phyloP scores from a whole-genome alignment of 2,888 invertebrate genomes.

The Enchytraeus crypticus region DNA sequence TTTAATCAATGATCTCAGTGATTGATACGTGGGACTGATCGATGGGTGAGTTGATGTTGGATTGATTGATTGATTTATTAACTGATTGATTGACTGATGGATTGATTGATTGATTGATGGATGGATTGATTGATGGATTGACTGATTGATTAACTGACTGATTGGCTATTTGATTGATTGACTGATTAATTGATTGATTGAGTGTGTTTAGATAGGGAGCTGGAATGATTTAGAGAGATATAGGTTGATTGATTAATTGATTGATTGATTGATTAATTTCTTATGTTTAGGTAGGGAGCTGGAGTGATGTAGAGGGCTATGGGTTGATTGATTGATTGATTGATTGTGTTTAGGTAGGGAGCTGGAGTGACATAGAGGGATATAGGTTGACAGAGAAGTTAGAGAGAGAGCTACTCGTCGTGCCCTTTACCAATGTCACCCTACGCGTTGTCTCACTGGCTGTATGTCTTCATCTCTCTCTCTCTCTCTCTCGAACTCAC shows the following conservation, averaged over 20 bases:
- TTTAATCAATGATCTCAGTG: too few relatives aligned
- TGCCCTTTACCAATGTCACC: neutral
- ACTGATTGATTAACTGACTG: too few relatives aligned
- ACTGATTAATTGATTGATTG: too few relatives aligned
- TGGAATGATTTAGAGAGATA: neutral
- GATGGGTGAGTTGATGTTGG: too few relatives aligned
- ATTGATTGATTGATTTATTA: too few relatives aligned
- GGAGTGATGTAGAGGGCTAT: neutral
- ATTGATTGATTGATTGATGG: too few relatives aligned
- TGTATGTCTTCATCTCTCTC: neutral
- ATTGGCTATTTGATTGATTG: too few relatives aligned
- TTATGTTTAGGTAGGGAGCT: neutral
- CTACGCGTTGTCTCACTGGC: neutral
- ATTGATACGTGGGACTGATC: too few relatives aligned
- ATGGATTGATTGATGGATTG: too few relatives aligned
- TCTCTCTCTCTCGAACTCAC: too few relatives aligned
- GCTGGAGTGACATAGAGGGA: slow-evolving; percentile 30
- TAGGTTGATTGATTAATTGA: neutral
- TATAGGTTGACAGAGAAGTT: slow-evolving; percentile 32
- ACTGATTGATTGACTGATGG: too few relatives aligned
- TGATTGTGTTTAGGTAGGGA: slow-evolving; percentile 31
- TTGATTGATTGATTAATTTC: neutral
- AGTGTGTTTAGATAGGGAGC: neutral
- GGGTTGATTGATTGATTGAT: neutral
- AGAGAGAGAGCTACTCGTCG: slow-evolving; percentile 8